Conservation (phyloP, 37 sponge, comb jelly and placozoan genomes). For the Trichoplax adhaerens region DNA sequence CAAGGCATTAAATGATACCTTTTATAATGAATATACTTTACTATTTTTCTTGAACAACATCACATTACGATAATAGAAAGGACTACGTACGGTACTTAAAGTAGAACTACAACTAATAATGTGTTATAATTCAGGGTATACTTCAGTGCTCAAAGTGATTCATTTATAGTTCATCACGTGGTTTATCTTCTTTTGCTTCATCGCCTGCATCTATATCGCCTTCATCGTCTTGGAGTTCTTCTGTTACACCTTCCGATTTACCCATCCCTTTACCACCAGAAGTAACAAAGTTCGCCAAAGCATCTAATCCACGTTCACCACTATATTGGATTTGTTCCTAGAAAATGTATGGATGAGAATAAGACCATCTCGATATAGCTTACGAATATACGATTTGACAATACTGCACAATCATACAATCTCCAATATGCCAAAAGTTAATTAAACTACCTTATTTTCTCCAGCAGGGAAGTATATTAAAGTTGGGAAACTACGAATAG, state of each 20-base stretch:
- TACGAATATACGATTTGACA: slow-evolving; percentile 8
- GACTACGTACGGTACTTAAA: too few relatives aligned
- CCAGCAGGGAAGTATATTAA: slow-evolving; percentile 77
- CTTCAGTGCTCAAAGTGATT: too few relatives aligned
- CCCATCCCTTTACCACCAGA: slow-evolving; percentile 13
- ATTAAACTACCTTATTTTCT: slow-evolving; percentile 29
- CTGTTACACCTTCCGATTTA: slow-evolving; percentile 21
- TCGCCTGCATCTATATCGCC: not conserved
- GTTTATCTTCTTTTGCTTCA: slow-evolving; percentile 11
- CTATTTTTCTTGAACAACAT: too few relatives aligned
- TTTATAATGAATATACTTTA: too few relatives aligned
- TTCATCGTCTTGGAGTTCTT: slow-evolving; percentile 19
- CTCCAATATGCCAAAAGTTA: too few relatives aligned
- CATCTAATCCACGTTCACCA: slow-evolving; percentile 73
- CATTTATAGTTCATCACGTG: not conserved
- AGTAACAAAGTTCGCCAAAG: slow-evolving; percentile 56
- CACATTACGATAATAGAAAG: too few relatives aligned
- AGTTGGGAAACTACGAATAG: slow-evolving; percentile 75
- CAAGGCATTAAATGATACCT: too few relatives aligned
- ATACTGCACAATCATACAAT: not conserved
- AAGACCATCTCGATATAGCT: slow-evolving; percentile 1
- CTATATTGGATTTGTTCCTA: slow-evolving; percentile 29
- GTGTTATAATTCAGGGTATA: too few relatives aligned
- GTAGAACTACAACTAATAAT: too few relatives aligned
- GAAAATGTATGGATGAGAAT: not conserved